phyloP scores from a whole-genome alignment of 1,140 invertebrate species.

The Agraylea sexmaculata region DNA sequence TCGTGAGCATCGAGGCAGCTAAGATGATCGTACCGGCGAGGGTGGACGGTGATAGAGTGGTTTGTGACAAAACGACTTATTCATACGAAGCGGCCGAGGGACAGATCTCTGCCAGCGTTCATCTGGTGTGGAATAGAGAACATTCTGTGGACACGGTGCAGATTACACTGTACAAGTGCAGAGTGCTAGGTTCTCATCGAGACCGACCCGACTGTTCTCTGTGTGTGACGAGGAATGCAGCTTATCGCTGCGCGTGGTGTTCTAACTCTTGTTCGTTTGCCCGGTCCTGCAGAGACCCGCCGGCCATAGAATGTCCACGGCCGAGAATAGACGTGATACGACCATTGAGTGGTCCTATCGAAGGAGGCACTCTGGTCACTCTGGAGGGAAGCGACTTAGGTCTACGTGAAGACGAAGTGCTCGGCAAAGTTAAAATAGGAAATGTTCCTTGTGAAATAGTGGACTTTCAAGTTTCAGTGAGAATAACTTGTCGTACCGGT shows the following conservation, averaged over 20 bases:
- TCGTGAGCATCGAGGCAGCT: constrained; percentile 80
- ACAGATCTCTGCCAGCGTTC: constrained; percentile 79
- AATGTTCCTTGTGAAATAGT: constrained; percentile 78
- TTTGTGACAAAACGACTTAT: constrained; percentile 84
- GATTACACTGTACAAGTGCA: constrained; percentile 89
- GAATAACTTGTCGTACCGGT: constrained; percentile 79
- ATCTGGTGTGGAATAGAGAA: constrained; percentile 84
- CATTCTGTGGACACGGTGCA: constrained; percentile 83
- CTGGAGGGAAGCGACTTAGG: constrained; percentile 95
- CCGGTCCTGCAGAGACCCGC: constrained; percentile 61
- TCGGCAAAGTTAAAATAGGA: constrained; percentile 83
- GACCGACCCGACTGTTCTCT: constrained; percentile 89
- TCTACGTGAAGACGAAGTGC: constrained; percentile 77
- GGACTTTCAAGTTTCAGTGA: constrained; percentile 83
- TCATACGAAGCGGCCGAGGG: constrained; percentile 77
- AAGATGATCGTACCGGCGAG: constrained; percentile 79
- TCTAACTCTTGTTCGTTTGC: constrained; percentile 73
- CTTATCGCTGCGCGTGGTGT: constrained; percentile 91
- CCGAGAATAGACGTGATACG: constrained; percentile 91
- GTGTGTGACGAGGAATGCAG: constrained; percentile 76
- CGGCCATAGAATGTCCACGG: constrained; percentile 75
- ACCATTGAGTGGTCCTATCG: constrained; percentile 85
- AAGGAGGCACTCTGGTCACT: constrained; percentile 90
- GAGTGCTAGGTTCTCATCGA: constrained; percentile 80
- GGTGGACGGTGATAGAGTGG: constrained; percentile 70